A percentile compares a stretch with the other conserved stretches of the same genome.
phyloP scores from a whole-genome alignment of 2,797 vertebrate species.

The Dermochelys coriacea region DNA sequence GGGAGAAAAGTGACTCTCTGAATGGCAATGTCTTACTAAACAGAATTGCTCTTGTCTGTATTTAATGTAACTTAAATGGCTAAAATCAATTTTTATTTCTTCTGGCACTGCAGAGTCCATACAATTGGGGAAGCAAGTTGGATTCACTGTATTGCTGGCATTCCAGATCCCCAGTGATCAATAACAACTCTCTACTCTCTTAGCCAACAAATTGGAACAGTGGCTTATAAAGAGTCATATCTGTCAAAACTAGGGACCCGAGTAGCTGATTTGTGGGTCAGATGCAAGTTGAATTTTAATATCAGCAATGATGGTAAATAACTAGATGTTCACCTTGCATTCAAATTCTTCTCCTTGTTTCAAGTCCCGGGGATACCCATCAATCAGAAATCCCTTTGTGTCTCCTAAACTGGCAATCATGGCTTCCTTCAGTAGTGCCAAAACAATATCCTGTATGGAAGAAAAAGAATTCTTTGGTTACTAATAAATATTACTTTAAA shows the following conservation, averaged over 20 bases:
- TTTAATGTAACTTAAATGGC: background rate
- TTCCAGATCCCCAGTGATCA: background rate
- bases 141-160: background rate
- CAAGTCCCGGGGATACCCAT: slow-evolving; percentile 89
- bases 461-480: background rate
- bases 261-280: background rate
- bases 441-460: slow-evolving; percentile 82
- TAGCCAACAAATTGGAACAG: background rate
- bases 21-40: background rate
- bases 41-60: background rate
- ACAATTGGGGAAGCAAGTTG: background rate
- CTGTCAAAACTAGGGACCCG: background rate
- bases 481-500: background rate
- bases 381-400: slow-evolving; percentile 88
- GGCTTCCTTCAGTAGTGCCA: slow-evolving; percentile 90
- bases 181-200: background rate
- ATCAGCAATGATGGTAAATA: background rate
- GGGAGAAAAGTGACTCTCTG: background rate
- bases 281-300: background rate
- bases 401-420: slow-evolving; percentile 78
- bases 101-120: background rate
- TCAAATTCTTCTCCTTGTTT: slow-evolving; percentile 91
- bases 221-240: accelerated
- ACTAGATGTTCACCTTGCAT: slow-evolving; percentile 82
- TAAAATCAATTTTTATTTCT: background rate